These are phyloP conservation scores for Thelaira solivaga DNA, from an alignment of 2,888 invertebrate species.

Conservation along the genomic window DNA sequence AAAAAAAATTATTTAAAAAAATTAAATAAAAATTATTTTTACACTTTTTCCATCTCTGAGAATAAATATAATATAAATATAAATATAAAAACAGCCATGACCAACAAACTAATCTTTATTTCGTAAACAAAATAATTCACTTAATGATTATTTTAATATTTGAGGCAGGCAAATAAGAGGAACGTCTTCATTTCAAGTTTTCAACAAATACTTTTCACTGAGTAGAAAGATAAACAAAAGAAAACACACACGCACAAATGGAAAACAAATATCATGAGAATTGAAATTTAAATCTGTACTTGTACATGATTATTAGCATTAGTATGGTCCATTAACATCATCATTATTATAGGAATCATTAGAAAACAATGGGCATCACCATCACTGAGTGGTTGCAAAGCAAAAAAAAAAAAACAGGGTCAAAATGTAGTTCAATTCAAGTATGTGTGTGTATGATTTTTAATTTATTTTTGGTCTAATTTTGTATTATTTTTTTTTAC, in stretches of 20 bases:
- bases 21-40: background rate
- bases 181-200: background rate
- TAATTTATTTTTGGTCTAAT: too few relatives aligned
- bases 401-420: background rate
- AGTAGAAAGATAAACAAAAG: too few relatives aligned
- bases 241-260: too few relatives aligned
- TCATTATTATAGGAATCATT: slow-evolving; percentile 11
- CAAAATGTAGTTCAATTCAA: slow-evolving; percentile 11
- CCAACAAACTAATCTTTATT: background rate
- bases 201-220: background rate
- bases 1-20: too few relatives aligned
- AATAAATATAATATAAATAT: too few relatives aligned
- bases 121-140: background rate
- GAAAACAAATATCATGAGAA: background rate
- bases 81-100: background rate
- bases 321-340: slow-evolving; percentile 15
- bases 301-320: background rate
- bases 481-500: too few relatives aligned
- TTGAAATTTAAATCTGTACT: background rate
- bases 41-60: background rate
- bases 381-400: slow-evolving; percentile 5
- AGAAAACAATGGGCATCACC: slow-evolving; percentile 1
- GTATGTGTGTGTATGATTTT: too few relatives aligned
- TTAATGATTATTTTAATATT: background rate
- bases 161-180: background rate